Percentiles rank a stretch among this genome's conserved stretches.
Conservation (phyloP, 2,797 vertebrate species). For the Chaetodon trifasciatus region DNA sequence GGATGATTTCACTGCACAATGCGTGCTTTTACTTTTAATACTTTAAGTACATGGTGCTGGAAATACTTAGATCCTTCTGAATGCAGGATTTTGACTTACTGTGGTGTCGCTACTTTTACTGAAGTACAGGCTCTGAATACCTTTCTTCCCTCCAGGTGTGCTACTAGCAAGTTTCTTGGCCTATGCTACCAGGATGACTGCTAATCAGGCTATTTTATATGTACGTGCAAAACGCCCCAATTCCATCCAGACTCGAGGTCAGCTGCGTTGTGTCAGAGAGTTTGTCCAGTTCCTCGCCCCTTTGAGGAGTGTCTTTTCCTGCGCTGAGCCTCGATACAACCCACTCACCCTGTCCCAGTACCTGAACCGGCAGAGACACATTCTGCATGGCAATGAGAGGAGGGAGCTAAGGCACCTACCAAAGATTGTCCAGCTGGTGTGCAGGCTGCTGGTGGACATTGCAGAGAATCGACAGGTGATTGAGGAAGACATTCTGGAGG, state of each 20-base stretch:
- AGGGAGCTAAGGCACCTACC: conserved; percentile 92
- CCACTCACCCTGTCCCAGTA: conserved; percentile 92
- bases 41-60: too few relatives aligned
- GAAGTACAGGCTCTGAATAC: too few relatives aligned
- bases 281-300: conserved; percentile 94
- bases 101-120: too few relatives aligned
- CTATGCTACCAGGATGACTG: conserved; percentile 93
- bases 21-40: too few relatives aligned
- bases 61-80: too few relatives aligned
- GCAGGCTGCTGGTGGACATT: conserved; percentile 90
- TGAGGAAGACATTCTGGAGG: conserved; percentile 87
- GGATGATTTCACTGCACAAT: too few relatives aligned
- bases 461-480: conserved; percentile 92
- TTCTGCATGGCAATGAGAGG: conserved; percentile 94
- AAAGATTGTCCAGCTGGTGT: conserved; percentile 92
- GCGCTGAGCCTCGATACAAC: conserved; percentile 87
- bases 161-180: conserved; percentile 95
- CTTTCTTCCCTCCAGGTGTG: conserved; percentile 87
- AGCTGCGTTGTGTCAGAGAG: conserved; percentile 91
- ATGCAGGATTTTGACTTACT: too few relatives aligned
- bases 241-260: conserved; percentile 95
- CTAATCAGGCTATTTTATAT: conserved; percentile 94
- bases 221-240: conserved; percentile 95
- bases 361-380: conserved; percentile 92
- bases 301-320: conserved; percentile 92